Base-by-base conservation (phyloP, 2,888 invertebrate species). In the Erynnis tages region DNA sequence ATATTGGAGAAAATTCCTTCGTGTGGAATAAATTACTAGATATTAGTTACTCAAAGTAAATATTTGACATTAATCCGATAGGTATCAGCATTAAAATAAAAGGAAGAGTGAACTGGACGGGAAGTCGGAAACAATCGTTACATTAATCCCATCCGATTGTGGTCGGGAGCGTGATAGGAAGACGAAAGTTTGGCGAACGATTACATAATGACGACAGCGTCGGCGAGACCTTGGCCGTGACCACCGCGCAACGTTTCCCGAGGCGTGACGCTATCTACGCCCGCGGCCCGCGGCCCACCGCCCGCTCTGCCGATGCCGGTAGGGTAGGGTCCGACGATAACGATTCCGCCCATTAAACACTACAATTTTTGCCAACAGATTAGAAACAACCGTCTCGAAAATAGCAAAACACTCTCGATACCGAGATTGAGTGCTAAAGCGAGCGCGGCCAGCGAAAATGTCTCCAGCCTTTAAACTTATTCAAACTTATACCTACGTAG, bases 151-250 rank as follows among this genome's bases (percentile, higher is more conserved):
- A 50, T 21, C 34, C 43, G 35, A 19, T 17, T 35, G 25, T 21
- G 21, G 50, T 35, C n/a, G 43, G 50, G 50, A 50, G 29, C 50
- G n/a, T n/a, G 27, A 43, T 50, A 50, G 60, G 62, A 70, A 68
- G 56, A 67, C 60, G 59, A 72, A 65, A 69, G 63, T 73, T 76
- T 73, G 71, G 67, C 66, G 61, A 67, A 65, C 62, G 60, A 71
- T 85, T 85, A 82, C 74, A 76, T 81, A 85, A 87, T 74, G 69
- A 67, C 68, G 70, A 76, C 76, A 71, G 67, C 71, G 66, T 69
- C 70, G 75, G 66, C 73, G 59, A 82, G 83, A 83, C 88, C 88
- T 87, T 88, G 87, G 86, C 88, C 87, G 78, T 88, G 88, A 88
- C 87, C 88, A n/a, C n/a, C n/a, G n/a, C n/a, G n/a, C n/a, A 84